Evolutionary conservation across 2,888 invertebrate genomes (phyloP).

Genomic region (Cenopis cana): DNA sequence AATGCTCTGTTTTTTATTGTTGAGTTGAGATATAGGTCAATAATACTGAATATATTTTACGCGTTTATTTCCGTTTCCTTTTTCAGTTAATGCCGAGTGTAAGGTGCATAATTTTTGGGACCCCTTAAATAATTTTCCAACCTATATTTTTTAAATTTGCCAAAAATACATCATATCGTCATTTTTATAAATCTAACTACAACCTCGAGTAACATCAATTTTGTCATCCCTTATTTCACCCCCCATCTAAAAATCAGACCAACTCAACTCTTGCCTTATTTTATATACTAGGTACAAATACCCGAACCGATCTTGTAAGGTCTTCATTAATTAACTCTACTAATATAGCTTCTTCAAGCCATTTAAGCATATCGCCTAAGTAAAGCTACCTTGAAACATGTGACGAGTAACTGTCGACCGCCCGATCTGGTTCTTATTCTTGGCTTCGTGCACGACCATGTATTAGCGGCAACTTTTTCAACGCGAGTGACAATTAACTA

Average conservation of each 20-base stretch:
- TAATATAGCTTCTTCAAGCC: conserved; percentile 9
- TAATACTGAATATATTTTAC: background rate
- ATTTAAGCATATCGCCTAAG: conserved; percentile 27
- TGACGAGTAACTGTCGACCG: conserved; percentile 45
- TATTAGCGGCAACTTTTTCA: conserved; percentile 49
- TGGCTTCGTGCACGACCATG: conserved; percentile 12
- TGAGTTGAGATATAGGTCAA: background rate
- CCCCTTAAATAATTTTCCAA: no score
- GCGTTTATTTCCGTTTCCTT: no score
- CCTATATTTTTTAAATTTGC: background rate
- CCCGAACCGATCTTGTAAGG: conserved; percentile 13
- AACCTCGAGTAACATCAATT: conserved; percentile 2
- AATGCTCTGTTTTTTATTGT: background rate
- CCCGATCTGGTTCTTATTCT: conserved; percentile 39
- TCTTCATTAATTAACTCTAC: conserved; percentile 27
- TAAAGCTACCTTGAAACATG: conserved; percentile 45
- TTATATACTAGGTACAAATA: conserved; percentile 9
- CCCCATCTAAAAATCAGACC: background rate
- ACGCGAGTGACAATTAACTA: conserved; percentile 59
- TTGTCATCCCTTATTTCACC: background rate
- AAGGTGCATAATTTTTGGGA: no score
- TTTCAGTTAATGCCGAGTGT: no score
- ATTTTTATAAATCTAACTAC: conserved; percentile 12
- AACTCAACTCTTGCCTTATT: background rate
- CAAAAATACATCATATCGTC: conserved; percentile 8